phyloP scores from a whole-genome alignment of 2,888 invertebrate genomes.

The Lysandra bellargus region DNA sequence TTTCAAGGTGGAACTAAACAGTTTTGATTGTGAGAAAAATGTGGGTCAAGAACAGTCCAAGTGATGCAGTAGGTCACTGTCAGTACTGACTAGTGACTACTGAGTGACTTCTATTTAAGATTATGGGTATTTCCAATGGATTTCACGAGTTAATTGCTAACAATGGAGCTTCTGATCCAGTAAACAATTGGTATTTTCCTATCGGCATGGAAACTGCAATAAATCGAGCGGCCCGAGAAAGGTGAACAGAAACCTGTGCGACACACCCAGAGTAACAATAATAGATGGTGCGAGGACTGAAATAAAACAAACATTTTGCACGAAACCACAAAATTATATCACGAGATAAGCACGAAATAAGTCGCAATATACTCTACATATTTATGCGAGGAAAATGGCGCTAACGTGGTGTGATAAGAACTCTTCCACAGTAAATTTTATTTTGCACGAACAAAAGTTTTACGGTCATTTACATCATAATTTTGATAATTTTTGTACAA shows the following conservation, averaged over 20 bases:
- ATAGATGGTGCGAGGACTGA: neutral
- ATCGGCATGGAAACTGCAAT: neutral
- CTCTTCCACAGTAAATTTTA: neutral
- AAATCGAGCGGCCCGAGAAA: neutral
- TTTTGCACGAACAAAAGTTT: neutral
- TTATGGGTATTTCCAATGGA: neutral
- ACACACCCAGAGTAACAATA: neutral
- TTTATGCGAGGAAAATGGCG: constrained; percentile 17
- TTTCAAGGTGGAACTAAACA: neutral
- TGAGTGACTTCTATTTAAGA: neutral
- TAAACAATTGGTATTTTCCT: neutral
- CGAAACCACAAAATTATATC: constrained; percentile 8
- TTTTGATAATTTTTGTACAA: neutral
- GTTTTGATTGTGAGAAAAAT: neutral
- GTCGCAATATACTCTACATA: neutral
- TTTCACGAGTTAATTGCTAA: neutral
- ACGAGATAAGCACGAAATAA: constrained; percentile 7
- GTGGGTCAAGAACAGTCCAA: neutral
- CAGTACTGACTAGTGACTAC: neutral
- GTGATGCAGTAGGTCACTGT: neutral
- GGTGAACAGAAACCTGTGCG: neutral
- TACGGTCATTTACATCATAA: neutral
- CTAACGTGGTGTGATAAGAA: constrained; percentile 1
- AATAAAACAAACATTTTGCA: neutral
- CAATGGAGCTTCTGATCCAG: neutral